phyloP scores from a whole-genome alignment of 2,888 invertebrate species.

The Apodemia zela region DNA sequence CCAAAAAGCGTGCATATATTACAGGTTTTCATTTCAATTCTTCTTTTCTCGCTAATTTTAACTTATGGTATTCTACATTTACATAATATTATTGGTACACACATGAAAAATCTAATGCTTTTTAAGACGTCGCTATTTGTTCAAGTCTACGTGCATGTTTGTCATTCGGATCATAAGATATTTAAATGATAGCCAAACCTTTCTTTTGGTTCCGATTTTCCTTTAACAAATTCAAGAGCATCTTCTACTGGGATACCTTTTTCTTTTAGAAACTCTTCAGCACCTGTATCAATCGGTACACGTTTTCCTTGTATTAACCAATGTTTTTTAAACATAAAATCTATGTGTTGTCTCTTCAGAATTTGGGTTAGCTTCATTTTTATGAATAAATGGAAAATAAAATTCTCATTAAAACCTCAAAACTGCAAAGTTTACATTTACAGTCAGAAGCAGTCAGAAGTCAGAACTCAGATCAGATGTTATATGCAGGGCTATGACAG shows the following conservation, averaged over 20 bases:
- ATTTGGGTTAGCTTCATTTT: slow-evolving; percentile 84
- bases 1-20: too few species aligned
- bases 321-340: slow-evolving; percentile 85
- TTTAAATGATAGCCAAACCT: slow-evolving; percentile 37
- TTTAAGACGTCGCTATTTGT: too few species aligned
- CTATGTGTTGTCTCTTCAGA: slow-evolving; percentile 85
- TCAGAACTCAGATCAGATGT: too few species aligned
- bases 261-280: slow-evolving; percentile 74
- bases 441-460: too few species aligned
- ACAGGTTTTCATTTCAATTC: neutral
- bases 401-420: too few species aligned
- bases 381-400: neutral
- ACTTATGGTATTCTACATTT: too few species aligned
- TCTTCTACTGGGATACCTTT: slow-evolving; percentile 82
- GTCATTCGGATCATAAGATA: neutral
- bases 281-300: slow-evolving; percentile 74
- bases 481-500: too few species aligned
- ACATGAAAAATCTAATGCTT: too few species aligned
- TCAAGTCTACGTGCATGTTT: neutral
- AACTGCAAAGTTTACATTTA: too few species aligned
- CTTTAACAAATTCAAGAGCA: slow-evolving; percentile 80
- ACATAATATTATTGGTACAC: too few species aligned
- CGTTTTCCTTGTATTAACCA: slow-evolving; percentile 86
- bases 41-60: neutral
- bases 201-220: slow-evolving; percentile 52